Conservation (phyloP, 2,113 vertebrate genomes). For the Vulpes vulpes region DNA sequence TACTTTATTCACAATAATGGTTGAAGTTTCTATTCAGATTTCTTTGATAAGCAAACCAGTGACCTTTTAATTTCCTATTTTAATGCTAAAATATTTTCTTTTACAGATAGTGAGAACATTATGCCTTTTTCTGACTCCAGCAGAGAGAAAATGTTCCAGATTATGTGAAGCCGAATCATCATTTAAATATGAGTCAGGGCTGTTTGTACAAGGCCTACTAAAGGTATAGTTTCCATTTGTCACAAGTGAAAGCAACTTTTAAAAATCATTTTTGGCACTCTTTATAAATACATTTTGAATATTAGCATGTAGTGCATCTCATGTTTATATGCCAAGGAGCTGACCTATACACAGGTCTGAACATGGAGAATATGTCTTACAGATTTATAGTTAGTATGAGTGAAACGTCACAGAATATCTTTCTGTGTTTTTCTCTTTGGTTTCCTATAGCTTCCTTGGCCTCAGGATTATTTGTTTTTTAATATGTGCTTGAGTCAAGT, state of each 20-base stretch:
- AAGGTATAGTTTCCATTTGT: constrained; percentile 90
- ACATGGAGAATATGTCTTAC: neutral
- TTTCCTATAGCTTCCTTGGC: neutral
- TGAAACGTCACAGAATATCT: neutral
- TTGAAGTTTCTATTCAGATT: constrained; percentile 35
- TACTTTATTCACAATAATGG: constrained; percentile 37
- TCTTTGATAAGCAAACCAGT: constrained; percentile 28
- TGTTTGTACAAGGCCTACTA: constrained; percentile 98
- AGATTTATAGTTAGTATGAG: constrained; percentile 12
- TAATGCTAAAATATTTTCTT: constrained; percentile 76
- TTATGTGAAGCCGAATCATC: constrained; percentile 93
- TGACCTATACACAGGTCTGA: neutral
- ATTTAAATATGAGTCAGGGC: constrained; percentile 97
- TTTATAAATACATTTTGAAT: constrained; percentile 26
- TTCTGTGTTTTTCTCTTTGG: neutral
- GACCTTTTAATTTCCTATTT: constrained; percentile 35
- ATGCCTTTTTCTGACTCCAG: constrained; percentile 95
- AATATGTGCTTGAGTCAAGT: neutral
- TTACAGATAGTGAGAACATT: constrained; percentile 96
- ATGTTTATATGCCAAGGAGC: neutral
- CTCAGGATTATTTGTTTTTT: neutral
- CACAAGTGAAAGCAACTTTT: neutral
- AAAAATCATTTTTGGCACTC: neutral
- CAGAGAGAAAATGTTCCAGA: constrained; percentile 96
- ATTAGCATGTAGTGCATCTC: neutral